phyloP scores from a whole-genome alignment of 2,888 invertebrate species.

The Listrodromus nycthemerus region DNA sequence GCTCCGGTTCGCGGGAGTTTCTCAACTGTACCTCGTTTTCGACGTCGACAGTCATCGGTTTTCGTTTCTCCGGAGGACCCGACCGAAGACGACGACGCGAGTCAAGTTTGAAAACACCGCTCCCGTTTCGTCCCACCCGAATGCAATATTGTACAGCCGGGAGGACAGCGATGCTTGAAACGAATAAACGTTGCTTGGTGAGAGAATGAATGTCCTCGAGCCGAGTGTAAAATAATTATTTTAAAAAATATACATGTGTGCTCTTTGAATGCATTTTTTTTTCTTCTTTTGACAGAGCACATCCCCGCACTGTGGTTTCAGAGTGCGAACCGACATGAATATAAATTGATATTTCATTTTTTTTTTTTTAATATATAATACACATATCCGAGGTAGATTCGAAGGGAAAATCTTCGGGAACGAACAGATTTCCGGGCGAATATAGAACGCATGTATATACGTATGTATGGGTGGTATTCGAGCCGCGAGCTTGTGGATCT shows the following conservation, averaged over 20 bases:
- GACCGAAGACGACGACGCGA: slow-evolving; percentile 16
- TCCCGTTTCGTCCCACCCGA: slow-evolving; percentile 8
- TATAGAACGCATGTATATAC: slow-evolving; percentile 18
- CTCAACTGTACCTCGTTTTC: slow-evolving; percentile 29
- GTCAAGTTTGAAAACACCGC: slow-evolving; percentile 49
- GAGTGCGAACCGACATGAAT: slow-evolving; percentile 46
- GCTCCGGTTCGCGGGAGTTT: slow-evolving; percentile 14
- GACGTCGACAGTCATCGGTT: slow-evolving; percentile 16
- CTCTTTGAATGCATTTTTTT: too few relatives aligned
- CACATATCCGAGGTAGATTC: not conserved
- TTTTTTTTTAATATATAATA: slow-evolving; percentile 18
- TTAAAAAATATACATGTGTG: not conserved
- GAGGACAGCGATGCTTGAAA: not conserved
- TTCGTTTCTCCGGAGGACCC: slow-evolving; percentile 44
- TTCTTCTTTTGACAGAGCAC: too few relatives aligned
- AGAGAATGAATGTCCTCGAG: not conserved
- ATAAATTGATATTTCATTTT: slow-evolving; percentile 43
- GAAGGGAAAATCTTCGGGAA: slow-evolving; percentile 33
- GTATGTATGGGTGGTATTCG: not conserved
- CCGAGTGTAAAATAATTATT: not conserved
- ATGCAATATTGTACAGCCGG: slow-evolving; percentile 1
- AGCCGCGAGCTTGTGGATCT: slow-evolving; percentile 15
- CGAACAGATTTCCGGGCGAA: slow-evolving; percentile 37
- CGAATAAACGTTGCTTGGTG: not conserved
- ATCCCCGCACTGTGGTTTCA: slow-evolving; percentile 1